Evolutionary conservation across 2,888 invertebrate species (phyloP), one percentile per base, ranked within the genome.

Genomic region (Clusia tigrina): DNA sequence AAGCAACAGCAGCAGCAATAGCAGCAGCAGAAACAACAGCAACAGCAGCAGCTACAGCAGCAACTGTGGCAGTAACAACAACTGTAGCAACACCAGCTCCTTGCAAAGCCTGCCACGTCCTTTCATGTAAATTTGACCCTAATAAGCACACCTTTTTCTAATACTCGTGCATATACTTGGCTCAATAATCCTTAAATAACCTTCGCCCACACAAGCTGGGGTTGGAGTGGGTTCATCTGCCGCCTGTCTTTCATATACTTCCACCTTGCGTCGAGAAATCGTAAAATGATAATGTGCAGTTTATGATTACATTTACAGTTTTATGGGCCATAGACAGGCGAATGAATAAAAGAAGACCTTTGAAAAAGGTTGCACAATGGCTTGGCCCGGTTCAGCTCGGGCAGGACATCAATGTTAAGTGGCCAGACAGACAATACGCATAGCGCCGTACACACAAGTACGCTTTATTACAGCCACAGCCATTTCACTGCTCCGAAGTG

Each of bases 241-340:
- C n/a, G n/a, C n/a, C 42, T 42, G 42, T 17, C 2, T n/a, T 42
- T n/a, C 42, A 3, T 6, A 10, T 48, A 48, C 48, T 48, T 18
- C 48, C 48, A 32, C 48, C 22, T 48, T 48, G 20, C 20, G 18
- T 42, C 12, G 42, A 6, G 12, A 20, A 48, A 48, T 48, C 48
- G 48, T 48, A 48, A 48, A 48, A 48, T 48, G 48, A 48, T 48
- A 48, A 48, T 48, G 48, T 48, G 3, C 48, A 18, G 48, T 48
- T 48, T 48, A 48, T 48, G 48, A 48, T 48, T 48, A 48, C 48
- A 22, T 48, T 48, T 48, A 48, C 48, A 48, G 22, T 48, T 48
- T 48, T 48, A 48, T 48, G 48, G 48, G 5, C 48, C 48, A 48
- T 18, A 48, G 48, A 48, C 48, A 48, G 48, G 48, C 48, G 15